These are phyloP conservation scores for Hydroisotoma schaefferi DNA, from an alignment of 2,888 invertebrate species.

Conservation along the genomic window DNA sequence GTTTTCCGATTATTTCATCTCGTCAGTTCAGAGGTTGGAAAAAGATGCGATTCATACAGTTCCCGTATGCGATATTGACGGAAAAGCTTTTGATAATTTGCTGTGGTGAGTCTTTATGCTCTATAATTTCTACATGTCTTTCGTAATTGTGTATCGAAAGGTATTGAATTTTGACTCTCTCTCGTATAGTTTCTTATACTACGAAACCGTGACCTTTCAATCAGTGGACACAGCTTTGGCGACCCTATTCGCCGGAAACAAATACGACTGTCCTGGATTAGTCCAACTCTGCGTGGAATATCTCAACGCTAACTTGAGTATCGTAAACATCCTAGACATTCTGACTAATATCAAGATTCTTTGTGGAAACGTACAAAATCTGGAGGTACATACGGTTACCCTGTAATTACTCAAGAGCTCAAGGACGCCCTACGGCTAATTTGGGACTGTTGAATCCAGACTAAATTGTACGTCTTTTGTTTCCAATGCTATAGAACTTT, in stretches of 20 bases:
- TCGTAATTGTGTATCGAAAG: not conserved
- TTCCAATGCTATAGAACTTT: slow-evolving; percentile 21
- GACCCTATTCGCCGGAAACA: slow-evolving; percentile 69
- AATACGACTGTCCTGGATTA: slow-evolving; percentile 67
- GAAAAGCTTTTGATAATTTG: slow-evolving; percentile 65
- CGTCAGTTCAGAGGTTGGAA: slow-evolving; percentile 52
- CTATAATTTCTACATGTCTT: too few relatives aligned
- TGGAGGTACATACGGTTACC: too few relatives aligned
- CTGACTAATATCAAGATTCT: slow-evolving; percentile 55
- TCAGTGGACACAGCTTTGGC: slow-evolving; percentile 65
- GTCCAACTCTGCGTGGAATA: slow-evolving; percentile 66
- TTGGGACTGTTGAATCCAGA: too few relatives aligned
- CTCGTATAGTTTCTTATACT: slow-evolving; percentile 61
- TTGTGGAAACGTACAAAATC: slow-evolving; percentile 48
- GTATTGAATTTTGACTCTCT: not conserved
- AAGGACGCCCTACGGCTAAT: too few relatives aligned
- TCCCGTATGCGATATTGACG: slow-evolving; percentile 60
- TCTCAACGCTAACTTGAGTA: slow-evolving; percentile 63
- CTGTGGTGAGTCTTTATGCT: slow-evolving; percentile 54
- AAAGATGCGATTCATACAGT: slow-evolving; percentile 52
- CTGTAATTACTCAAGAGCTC: too few relatives aligned
- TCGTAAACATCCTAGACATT: slow-evolving; percentile 64
- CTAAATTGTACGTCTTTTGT: slow-evolving; percentile 8
- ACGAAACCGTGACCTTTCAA: slow-evolving; percentile 61
- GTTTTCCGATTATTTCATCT: slow-evolving; percentile 55